A percentile compares a stretch with the other conserved stretches of the same genome.
Conservation (phyloP, 2,888 invertebrate genomes). For the Pseudoips prasinana region DNA sequence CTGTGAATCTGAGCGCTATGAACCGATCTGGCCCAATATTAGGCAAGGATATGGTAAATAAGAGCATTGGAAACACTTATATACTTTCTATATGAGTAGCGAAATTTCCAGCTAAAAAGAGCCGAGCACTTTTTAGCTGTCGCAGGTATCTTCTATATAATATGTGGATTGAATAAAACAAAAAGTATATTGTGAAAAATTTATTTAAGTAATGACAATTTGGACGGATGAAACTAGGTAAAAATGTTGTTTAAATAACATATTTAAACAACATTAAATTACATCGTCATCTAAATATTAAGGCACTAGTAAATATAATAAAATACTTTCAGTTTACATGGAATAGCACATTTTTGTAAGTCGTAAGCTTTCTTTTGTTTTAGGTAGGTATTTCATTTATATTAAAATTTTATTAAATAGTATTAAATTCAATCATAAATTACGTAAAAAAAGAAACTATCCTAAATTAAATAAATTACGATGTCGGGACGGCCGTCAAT, state of each 20-base stretch:
- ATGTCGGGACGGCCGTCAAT: slow-evolving; percentile 81
- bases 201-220: slow-evolving; percentile 74
- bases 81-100: too few relatives aligned
- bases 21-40: too few relatives aligned
- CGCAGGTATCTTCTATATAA: too few relatives aligned
- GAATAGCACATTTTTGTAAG: slow-evolving; percentile 56
- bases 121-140: too few relatives aligned
- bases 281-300: slow-evolving; percentile 50
- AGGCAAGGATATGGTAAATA: too few relatives aligned
- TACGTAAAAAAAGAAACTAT: slow-evolving; percentile 68
- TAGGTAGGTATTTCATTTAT: slow-evolving; percentile 57
- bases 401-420: slow-evolving; percentile 70
- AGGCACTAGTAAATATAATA: slow-evolving; percentile 61
- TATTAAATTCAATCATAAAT: slow-evolving; percentile 73
- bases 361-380: slow-evolving; percentile 58
- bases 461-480: slow-evolving; percentile 80
- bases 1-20: too few relatives aligned
- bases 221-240: slow-evolving; percentile 57
- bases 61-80: too few relatives aligned
- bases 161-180: slow-evolving; percentile 34
- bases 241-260: slow-evolving; percentile 30
- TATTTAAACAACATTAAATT: slow-evolving; percentile 49
- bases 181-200: slow-evolving; percentile 46
- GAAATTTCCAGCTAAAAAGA: too few relatives aligned
- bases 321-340: slow-evolving; percentile 57